Base-by-base conservation (phyloP, 2,888 invertebrate genomes). In the Himalopsyche tibetana region DNA sequence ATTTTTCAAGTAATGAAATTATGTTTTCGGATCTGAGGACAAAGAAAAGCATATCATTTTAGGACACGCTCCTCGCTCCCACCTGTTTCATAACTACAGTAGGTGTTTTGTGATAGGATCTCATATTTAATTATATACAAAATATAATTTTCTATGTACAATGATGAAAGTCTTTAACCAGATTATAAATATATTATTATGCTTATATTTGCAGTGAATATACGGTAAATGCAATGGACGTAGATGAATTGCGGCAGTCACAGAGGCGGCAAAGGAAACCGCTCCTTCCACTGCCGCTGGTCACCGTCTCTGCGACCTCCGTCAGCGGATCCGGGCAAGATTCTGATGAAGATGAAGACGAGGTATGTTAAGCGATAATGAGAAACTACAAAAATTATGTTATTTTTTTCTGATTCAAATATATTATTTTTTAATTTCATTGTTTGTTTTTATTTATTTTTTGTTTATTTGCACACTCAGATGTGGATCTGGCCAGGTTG, bases 191-290 rank as follows among this genome's bases (percentile, higher is more conserved):
- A 83, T 69, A 4, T 86, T 45, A 11, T 55, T 51, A 15, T 15
- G 51, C 3, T 51, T 11, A 36, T 19, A n/a, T 85, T 89, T 92
- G 90, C 89, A 96, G 96, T 87, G 97, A 97, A 90, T 98, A 97
- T 90, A 96, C 96, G 90, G 97, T 98, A 69, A 97, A 96, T 90
- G 97, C 97, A 84, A 97, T 97, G 95, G 97, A 97, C 90, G 96
- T 95, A 0, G 96, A 97, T 56, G 97, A 97, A 90, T 91, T 97
- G 86, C 93, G 97, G 1, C 96, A 96, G 91, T 97, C 96, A 0
- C 94, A 96, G 90, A 93, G 96, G 2, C 94, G 95, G 51, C 93
- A 94, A 55, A 95, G 95, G 90, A 94, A 95, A 80, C 94, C 95
- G 90, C 90, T 90, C 81, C 90, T 92, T 0, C 91, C 92, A 0